Evolutionary conservation across 2,888 invertebrate genomes (phyloP).

Genomic region (Sthenelais limicola): DNA sequence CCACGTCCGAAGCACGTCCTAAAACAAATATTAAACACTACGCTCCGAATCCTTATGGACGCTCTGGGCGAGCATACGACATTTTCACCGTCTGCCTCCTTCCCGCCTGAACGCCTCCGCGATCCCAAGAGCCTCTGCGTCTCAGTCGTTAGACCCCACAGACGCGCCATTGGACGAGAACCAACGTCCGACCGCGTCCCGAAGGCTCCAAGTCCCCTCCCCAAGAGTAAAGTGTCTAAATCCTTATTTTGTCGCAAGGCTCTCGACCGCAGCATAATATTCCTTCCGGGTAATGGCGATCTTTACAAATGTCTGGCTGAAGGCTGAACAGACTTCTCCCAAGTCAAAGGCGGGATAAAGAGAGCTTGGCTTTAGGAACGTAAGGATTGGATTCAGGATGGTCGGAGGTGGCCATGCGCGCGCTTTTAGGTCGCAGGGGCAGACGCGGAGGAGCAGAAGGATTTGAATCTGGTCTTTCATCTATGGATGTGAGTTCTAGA

Average conservation of each 20-base stretch:
- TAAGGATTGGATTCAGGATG: slow-evolving; percentile 21
- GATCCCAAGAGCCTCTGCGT: slow-evolving; percentile 1
- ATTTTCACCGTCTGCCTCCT: not conserved
- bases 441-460: slow-evolving; percentile 12
- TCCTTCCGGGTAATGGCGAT: slow-evolving; percentile 12
- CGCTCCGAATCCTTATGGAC: too few species aligned
- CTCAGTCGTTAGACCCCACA: slow-evolving; percentile 28
- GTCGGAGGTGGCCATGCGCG: slow-evolving; percentile 8
- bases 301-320: slow-evolving; percentile 3
- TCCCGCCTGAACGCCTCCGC: not conserved
- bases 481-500: slow-evolving; percentile 22
- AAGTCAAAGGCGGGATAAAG: slow-evolving; percentile 29
- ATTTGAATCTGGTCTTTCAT: slow-evolving; percentile 15
- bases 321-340: not conserved
- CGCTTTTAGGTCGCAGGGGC: slow-evolving; percentile 6
- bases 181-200: slow-evolving; percentile 1
- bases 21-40: too few species aligned
- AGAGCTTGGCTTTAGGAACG: slow-evolving; percentile 36
- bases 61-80: too few species aligned
- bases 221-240: slow-evolving; percentile 21
- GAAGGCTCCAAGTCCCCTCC: slow-evolving; percentile 8
- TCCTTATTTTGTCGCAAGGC: slow-evolving; percentile 30
- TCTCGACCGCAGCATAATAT: slow-evolving; percentile 14
- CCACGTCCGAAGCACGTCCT: too few species aligned
- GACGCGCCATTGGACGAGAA: not conserved